Base-by-base conservation (phyloP, 2,797 vertebrate species). In the Gila robusta region DNA sequence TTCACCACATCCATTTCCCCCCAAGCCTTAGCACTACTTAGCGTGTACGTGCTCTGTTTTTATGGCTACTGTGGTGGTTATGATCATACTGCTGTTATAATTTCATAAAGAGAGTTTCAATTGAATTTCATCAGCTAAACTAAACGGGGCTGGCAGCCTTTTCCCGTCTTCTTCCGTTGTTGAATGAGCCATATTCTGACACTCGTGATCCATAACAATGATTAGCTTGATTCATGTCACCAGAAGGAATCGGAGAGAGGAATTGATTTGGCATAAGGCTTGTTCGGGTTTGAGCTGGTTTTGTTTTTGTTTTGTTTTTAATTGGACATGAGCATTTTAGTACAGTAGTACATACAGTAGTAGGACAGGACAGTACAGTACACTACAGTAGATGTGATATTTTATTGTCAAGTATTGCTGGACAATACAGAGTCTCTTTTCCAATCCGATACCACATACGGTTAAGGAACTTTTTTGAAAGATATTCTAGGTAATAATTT, bases 41-140 rank as follows among this genome's bases (percentile, higher is more conserved):
- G 84, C 85, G 35, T 79, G 39, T 84, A 62, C 81, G 85, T 79
- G 41, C 62, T 81, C 49, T 84, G 74, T 70, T 54, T 66, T 70
- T 44, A 80, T 52, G 4, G n/a, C 21, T 54, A 16, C 17, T 44
- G 35, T 54, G 6, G 8, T 69, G n/a, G 47, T 70, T 78, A 69
- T 79, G 83, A 70, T 70, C n/a, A 32, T 54, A 52, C 41, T 67
- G 72, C 41, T 74, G 44, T 76, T 70, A 12, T 56, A n/a, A 70
- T 59, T 21, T 79, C 16, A 69, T 44, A 41, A 56, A 39, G 9
- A 52, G n/a, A 39, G 44, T 77, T 77, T 84, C 17, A 76, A 52
- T 66, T 35, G 66, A 81, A 52, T 69, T 81, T 81, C 66, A 81
- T 70, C 66, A 54, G 39, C 62, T 78, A 69, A 78, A 69, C 73